These are phyloP conservation scores for Hirtodrosophila duncani DNA, from an alignment of 2,888 invertebrate genomes.

Conservation along the genomic window DNA sequence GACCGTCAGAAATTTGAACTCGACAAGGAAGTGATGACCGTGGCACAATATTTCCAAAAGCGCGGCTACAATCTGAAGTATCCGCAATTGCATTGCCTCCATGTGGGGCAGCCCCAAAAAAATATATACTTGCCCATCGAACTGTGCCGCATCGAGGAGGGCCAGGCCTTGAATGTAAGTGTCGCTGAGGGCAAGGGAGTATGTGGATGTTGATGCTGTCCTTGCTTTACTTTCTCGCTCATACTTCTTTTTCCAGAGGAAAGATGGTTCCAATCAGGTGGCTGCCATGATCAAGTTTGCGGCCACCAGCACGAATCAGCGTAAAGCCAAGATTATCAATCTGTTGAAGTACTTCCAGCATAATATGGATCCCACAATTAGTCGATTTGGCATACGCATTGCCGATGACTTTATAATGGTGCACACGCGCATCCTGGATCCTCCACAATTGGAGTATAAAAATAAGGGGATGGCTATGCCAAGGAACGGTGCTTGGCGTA, in stretches of 20 bases:
- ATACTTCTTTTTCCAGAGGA: slow-evolving; percentile 74
- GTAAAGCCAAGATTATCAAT: slow-evolving; percentile 89
- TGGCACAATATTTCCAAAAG: slow-evolving; percentile 73
- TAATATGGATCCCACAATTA: slow-evolving; percentile 80
- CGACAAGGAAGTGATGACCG: slow-evolving; percentile 73
- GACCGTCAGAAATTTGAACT: slow-evolving; percentile 73
- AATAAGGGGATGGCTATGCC: slow-evolving; percentile 29
- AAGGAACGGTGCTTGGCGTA: slow-evolving; percentile 65
- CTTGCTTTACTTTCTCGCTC: neutral
- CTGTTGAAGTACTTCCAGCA: slow-evolving; percentile 64
- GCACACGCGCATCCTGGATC: slow-evolving; percentile 86
- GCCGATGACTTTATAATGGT: slow-evolving; percentile 86
- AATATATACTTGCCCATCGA: slow-evolving; percentile 91
- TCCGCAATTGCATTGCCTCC: slow-evolving; percentile 89
- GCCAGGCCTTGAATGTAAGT: slow-evolving; percentile 83
- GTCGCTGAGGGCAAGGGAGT: no score
- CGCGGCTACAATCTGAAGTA: slow-evolving; percentile 78
- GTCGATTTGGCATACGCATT: slow-evolving; percentile 90
- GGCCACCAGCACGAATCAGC: slow-evolving; percentile 87
- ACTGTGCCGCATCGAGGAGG: slow-evolving; percentile 86
- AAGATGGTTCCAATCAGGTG: slow-evolving; percentile 90
- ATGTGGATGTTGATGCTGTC: no score
- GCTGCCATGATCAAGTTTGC: slow-evolving; percentile 91
- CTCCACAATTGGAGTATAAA: slow-evolving; percentile 86
- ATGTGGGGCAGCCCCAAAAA: slow-evolving; percentile 85